Evolutionary conservation across 1,140 invertebrate species (phyloP).

Genomic region (Sinella curviseta): DNA sequence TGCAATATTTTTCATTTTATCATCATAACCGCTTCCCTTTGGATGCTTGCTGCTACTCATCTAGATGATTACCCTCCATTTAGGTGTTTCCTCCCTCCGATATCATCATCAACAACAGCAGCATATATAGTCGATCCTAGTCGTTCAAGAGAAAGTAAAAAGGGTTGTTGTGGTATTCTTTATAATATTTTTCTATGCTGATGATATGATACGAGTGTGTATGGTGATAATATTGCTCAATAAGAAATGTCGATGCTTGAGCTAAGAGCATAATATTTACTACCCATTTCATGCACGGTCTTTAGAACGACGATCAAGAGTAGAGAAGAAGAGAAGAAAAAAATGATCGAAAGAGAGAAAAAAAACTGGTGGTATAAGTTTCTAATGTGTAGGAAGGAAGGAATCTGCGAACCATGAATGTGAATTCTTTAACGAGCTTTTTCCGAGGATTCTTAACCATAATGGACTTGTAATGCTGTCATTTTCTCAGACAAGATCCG

Average conservation of each 20-base stretch:
- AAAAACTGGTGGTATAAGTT: background rate
- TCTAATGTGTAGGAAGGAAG: slow-evolving; percentile 29
- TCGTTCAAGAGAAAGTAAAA: background rate
- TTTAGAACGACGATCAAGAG: too few relatives aligned
- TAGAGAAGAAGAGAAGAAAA: too few relatives aligned
- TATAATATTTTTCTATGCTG: background rate
- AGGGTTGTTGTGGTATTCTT: background rate
- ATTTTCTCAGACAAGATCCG: slow-evolving; percentile 47
- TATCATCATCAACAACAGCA: too few relatives aligned
- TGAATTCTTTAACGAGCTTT: slow-evolving; percentile 50
- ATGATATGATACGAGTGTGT: background rate
- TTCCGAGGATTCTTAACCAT: slow-evolving; percentile 46
- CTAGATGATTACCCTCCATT: background rate
- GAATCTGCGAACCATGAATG: slow-evolving; percentile 49
- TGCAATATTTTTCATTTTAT: background rate
- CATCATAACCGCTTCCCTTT: background rate
- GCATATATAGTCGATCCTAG: too few relatives aligned
- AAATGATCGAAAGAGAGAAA: slow-evolving; percentile 15
- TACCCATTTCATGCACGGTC: slow-evolving; percentile 40
- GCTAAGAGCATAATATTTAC: slow-evolving; percentile 44
- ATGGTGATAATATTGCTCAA: background rate
- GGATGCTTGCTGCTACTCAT: background rate
- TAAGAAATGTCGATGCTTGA: slow-evolving; percentile 9
- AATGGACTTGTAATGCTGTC: slow-evolving; percentile 50
- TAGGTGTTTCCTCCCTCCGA: background rate